A percentile compares a stretch with the other conserved stretches of the same genome.
phyloP scores from a whole-genome alignment of 2,888 invertebrate genomes.

The Fissipunctia ypsillon region DNA sequence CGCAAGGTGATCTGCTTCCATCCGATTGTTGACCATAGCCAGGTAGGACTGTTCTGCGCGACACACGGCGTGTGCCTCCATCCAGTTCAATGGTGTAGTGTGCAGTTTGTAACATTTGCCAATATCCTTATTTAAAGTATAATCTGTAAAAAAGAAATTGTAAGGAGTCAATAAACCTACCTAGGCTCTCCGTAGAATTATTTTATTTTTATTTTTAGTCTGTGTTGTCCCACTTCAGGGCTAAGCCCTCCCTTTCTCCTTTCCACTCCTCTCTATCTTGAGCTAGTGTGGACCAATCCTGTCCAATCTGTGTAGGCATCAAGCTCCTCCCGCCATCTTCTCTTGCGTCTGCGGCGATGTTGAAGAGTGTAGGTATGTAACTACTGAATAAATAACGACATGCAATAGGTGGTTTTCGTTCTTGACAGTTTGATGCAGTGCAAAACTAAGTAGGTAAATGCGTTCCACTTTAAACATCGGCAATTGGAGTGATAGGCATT shows the following conservation, averaged over 20 bases:
- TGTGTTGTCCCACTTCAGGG: no score
- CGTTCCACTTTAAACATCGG: not conserved
- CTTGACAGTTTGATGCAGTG: not conserved
- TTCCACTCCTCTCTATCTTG: not conserved
- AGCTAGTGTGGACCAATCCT: no score
- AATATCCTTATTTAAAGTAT: slow-evolving; percentile 69
- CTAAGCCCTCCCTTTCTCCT: not conserved
- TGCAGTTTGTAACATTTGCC: slow-evolving; percentile 83
- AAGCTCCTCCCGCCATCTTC: not conserved
- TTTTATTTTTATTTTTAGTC: not conserved
- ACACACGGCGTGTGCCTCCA: slow-evolving; percentile 77
- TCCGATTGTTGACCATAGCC: slow-evolving; percentile 74
- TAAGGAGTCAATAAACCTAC: no score
- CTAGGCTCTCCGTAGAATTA: not conserved
- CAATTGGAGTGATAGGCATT: not conserved
- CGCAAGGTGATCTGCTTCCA: slow-evolving; percentile 47
- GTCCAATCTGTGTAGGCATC: not conserved
- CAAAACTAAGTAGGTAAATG: not conserved
- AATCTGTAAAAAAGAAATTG: slow-evolving; percentile 70
- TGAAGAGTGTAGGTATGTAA: not conserved
- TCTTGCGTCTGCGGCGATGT: not conserved
- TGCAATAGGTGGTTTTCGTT: not conserved
- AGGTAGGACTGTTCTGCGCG: slow-evolving; percentile 67
- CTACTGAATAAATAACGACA: not conserved
- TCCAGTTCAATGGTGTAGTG: slow-evolving; percentile 77